phyloP scores from a whole-genome alignment of 2,888 invertebrate genomes.

The Neoascia interrupta region DNA sequence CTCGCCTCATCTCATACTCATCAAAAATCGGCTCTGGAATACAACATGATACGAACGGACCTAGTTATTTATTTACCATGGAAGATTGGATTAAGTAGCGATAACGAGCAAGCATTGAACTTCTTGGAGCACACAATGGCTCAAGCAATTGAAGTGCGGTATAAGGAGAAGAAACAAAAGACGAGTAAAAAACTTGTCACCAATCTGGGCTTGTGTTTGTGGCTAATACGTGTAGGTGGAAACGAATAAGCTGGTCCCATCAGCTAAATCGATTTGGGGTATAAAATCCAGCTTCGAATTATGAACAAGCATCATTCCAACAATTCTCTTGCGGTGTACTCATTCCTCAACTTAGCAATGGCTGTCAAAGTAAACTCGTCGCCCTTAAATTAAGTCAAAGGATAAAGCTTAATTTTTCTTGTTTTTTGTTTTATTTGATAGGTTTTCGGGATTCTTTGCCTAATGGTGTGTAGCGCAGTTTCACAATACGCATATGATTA shows the following conservation, averaged over 20 bases:
- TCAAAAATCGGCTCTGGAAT: too few relatives aligned
- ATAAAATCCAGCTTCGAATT: constrained; percentile 57
- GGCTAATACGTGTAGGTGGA: constrained; percentile 32
- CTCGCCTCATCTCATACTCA: neutral
- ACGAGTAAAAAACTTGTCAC: constrained; percentile 42
- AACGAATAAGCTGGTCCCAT: constrained; percentile 8
- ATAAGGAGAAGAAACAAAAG: constrained; percentile 28
- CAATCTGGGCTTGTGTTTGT: constrained; percentile 18
- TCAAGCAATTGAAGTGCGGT: neutral
- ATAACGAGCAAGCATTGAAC: constrained; percentile 49
- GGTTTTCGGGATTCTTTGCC: constrained; percentile 73
- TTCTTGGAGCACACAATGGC: constrained; percentile 1
- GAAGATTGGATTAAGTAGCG: constrained; percentile 51
- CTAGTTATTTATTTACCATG: constrained; percentile 26
- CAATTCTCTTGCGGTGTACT: constrained; percentile 39
- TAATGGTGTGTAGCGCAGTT: constrained; percentile 73
- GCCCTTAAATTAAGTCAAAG: neutral
- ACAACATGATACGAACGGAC: constrained; percentile 16
- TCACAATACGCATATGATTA: constrained; percentile 74
- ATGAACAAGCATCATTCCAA: constrained; percentile 52
- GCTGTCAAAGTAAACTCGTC: constrained; percentile 42
- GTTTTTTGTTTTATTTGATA: constrained; percentile 48
- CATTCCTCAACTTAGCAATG: constrained; percentile 38
- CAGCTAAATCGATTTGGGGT: constrained; percentile 30
- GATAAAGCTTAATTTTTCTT: constrained; percentile 13